These are phyloP conservation scores for Mallotus villosus DNA, from an alignment of 2,797 vertebrate genomes.

Conservation along the genomic window DNA sequence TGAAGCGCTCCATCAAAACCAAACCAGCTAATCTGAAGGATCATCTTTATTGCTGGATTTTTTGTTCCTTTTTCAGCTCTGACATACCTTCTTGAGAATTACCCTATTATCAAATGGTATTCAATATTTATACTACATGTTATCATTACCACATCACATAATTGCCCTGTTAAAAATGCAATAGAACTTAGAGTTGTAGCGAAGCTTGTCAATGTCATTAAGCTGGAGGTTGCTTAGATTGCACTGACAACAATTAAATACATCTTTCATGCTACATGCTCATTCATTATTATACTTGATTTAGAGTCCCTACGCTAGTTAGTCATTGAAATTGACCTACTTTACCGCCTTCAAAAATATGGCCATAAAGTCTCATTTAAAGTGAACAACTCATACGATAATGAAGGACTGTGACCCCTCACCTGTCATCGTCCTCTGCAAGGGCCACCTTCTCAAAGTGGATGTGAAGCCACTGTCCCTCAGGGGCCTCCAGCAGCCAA, in stretches of 20 bases:
- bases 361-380: too few species aligned
- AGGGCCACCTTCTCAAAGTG: constrained; percentile 94
- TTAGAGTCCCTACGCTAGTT: background rate
- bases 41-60: background rate
- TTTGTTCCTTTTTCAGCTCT: background rate
- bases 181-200: too few species aligned
- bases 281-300: too few species aligned
- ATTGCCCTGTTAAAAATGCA: background rate
- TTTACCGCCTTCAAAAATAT: background rate
- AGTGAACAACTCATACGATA: background rate
- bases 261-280: background rate
- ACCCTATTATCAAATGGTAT: too few species aligned
- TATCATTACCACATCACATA: too few species aligned
- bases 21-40: background rate
- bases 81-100: background rate
- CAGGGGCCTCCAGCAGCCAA: constrained; percentile 86
- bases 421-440: constrained; percentile 94
- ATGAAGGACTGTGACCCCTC: constrained; percentile 18
- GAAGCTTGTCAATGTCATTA: background rate
- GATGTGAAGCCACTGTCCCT: constrained; percentile 81
- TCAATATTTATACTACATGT: too few species aligned
- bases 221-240: too few species aligned
- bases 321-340: background rate
- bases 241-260: background rate
- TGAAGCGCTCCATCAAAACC: background rate